These are phyloP conservation scores for Orthosia gracilis DNA, from an alignment of 2,888 invertebrate species.

Conservation along the genomic window DNA sequence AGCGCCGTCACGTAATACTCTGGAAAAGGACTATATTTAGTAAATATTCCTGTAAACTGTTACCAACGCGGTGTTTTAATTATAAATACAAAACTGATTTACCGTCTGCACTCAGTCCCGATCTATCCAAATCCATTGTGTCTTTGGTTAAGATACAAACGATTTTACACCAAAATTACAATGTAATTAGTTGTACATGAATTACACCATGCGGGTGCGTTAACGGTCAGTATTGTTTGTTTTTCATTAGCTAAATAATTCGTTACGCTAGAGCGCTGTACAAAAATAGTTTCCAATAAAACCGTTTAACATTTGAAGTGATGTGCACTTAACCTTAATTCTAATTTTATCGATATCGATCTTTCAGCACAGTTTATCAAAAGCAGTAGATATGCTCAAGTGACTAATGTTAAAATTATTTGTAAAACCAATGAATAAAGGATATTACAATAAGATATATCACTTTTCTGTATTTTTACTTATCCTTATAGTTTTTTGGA, in stretches of 20 bases:
- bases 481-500: too few relatives aligned
- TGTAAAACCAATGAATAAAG: too few relatives aligned
- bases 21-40: constrained; percentile 80
- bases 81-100: constrained; percentile 75
- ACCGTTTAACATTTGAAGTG: constrained; percentile 69
- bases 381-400: too few relatives aligned
- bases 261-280: constrained; percentile 77
- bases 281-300: constrained; percentile 82
- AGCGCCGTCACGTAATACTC: constrained; percentile 86
- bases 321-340: constrained; percentile 41
- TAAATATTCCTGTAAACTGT: constrained; percentile 72
- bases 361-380: background rate
- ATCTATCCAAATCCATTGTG: constrained; percentile 83
- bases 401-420: too few relatives aligned
- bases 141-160: constrained; percentile 44
- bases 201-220: constrained; percentile 69
- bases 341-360: constrained; percentile 59
- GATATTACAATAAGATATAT: too few relatives aligned
- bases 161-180: constrained; percentile 50
- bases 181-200: constrained; percentile 59
- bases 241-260: constrained; percentile 81
- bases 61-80: constrained; percentile 83
- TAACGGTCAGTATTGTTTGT: constrained; percentile 80
- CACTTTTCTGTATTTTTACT: too few relatives aligned
- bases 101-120: constrained; percentile 81